Evolutionary conservation across 2,888 invertebrate genomes (phyloP).

Genomic region (Camponotus fellah): DNA sequence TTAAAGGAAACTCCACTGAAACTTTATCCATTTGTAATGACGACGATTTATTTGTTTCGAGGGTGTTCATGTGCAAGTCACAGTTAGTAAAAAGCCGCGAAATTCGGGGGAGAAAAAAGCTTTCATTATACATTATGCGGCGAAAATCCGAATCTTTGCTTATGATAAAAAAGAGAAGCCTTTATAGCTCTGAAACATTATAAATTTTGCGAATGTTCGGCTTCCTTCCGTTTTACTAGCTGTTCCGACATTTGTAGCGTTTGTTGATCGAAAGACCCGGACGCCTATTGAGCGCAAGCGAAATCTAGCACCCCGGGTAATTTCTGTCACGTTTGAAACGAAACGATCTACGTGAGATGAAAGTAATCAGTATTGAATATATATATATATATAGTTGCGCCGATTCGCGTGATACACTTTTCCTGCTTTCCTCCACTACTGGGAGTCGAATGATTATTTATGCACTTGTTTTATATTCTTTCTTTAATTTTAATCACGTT

Average conservation of each 20-base stretch:
- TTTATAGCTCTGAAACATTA: conserved; percentile 70
- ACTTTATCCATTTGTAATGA: conserved; percentile 83
- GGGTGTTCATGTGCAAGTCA: conserved; percentile 79
- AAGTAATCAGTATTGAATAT: conserved; percentile 67
- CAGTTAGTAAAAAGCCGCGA: conserved; percentile 76
- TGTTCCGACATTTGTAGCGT: conserved; percentile 59
- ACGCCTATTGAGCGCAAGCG: conserved; percentile 62
- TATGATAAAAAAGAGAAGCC: conserved; percentile 58
- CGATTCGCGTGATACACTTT: conserved; percentile 33
- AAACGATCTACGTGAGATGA: conserved; percentile 75
- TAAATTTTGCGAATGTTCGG: conserved; percentile 76
- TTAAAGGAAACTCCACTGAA: conserved; percentile 76
- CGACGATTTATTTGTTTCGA: conserved; percentile 79
- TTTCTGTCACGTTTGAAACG: conserved; percentile 69
- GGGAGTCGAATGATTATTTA: conserved; percentile 63
- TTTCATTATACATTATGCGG: conserved; percentile 74
- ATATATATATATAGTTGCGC: background rate
- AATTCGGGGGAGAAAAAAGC: conserved; percentile 63
- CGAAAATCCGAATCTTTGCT: conserved; percentile 57
- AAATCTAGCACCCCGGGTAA: conserved; percentile 66
- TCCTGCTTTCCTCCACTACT: background rate
- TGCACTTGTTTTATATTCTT: conserved; percentile 22
- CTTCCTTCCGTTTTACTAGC: conserved; percentile 60
- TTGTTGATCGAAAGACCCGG: conserved; percentile 48
- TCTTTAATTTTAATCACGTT: conserved; percentile 8